Conservation (phyloP, 37 sponge, comb jelly and placozoan species). For the Hormiphora californensis region DNA sequence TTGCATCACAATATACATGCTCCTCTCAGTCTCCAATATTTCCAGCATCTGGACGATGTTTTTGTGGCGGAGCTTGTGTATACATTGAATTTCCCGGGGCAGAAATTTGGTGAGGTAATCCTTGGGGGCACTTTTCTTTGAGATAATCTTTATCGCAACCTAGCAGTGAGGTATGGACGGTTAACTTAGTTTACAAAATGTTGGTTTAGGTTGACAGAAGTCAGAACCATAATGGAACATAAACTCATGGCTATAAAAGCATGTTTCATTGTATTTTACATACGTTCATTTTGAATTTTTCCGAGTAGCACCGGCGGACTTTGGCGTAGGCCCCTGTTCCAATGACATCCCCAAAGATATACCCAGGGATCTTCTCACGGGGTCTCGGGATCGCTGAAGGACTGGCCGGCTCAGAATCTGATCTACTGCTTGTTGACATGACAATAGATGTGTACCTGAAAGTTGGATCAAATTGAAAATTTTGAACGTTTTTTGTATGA, state of each 20-base stretch:
- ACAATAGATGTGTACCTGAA: no score
- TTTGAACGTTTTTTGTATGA: no score
- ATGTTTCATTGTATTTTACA: neutral
- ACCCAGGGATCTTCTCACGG: conserved; percentile 30
- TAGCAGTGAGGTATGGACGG: conserved; percentile 44
- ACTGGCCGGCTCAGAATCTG: no score
- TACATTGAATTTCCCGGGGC: conserved; percentile 73
- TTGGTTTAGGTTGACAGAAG: no score
- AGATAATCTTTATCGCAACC: conserved; percentile 89
- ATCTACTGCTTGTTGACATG: no score
- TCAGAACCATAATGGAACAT: no score
- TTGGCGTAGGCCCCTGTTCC: conserved; percentile 93
- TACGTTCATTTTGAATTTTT: conserved; percentile 56
- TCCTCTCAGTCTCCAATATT: conserved; percentile 68
- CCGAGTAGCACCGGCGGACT: conserved; percentile 71
- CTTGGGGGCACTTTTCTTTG: conserved; percentile 74
- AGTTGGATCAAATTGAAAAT: no score
- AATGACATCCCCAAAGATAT: conserved; percentile 53
- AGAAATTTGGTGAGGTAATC: conserved; percentile 81
- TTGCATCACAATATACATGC: conserved; percentile 81
- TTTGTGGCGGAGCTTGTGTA: conserved; percentile 60
- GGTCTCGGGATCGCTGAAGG: neutral
- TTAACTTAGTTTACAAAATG: no score
- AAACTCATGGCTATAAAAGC: neutral
- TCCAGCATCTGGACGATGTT: conserved; percentile 70